Evolutionary conservation across 2,113 vertebrate genomes (phyloP).

Genomic region (Geococcyx californianus): DNA sequence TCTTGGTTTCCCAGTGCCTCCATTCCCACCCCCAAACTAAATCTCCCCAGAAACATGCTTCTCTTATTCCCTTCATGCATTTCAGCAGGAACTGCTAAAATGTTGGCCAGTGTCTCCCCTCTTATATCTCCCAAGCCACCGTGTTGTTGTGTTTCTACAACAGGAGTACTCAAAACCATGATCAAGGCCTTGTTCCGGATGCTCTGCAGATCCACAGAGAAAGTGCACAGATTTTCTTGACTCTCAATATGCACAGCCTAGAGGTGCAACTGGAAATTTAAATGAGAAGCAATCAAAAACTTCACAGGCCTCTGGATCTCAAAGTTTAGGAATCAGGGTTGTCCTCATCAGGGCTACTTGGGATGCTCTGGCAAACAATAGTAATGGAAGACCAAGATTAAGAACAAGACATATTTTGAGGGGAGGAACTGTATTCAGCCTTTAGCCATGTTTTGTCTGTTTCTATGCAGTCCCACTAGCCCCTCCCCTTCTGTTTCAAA

Average conservation of each 20-base stretch:
- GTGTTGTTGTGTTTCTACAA: neutral
- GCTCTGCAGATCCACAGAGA: neutral
- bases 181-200: neutral
- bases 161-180: neutral
- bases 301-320: neutral
- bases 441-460: neutral
- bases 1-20: neutral
- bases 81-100: neutral
- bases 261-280: neutral
- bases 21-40: neutral
- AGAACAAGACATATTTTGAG: neutral
- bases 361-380: neutral
- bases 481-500: neutral
- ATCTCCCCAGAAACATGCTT: neutral
- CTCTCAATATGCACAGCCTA: neutral
- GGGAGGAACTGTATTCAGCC: neutral
- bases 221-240: neutral
- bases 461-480: neutral
- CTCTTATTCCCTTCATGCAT: neutral
- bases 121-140: neutral
- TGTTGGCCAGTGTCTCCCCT: rapidly evolving
- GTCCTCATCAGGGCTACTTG: neutral
- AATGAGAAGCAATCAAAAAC: neutral
- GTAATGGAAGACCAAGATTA: neutral
- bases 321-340: neutral